Evolutionary conservation across 2,113 vertebrate genomes (phyloP).

Genomic region (Mellivora capensis): DNA sequence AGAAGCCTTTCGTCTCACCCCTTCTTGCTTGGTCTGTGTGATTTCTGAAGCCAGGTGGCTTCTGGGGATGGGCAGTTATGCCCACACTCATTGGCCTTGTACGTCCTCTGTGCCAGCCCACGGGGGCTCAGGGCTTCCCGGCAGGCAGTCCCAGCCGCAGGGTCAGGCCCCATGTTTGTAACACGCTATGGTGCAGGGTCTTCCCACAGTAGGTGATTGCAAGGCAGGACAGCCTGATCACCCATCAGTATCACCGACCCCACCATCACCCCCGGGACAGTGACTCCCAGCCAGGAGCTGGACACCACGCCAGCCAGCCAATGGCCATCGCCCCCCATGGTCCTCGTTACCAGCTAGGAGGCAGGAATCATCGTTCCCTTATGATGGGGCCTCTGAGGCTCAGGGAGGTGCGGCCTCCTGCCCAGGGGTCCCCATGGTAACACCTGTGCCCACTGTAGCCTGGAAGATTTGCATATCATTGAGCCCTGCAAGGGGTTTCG

Average conservation of each 20-base stretch:
- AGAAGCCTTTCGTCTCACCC: neutral
- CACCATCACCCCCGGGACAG: accelerated
- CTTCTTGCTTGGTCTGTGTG: neutral
- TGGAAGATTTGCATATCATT: neutral
- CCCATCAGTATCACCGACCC: neutral
- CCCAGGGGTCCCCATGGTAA: neutral
- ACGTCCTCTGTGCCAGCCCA: neutral
- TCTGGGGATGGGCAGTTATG: accelerated
- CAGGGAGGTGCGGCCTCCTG: neutral
- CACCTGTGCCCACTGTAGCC: accelerated
- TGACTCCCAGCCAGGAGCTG: neutral
- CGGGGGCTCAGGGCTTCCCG: neutral
- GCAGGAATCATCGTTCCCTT: accelerated
- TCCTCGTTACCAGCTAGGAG: neutral
- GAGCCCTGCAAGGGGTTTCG: neutral
- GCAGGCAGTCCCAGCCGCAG: neutral
- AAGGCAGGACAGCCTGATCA: neutral
- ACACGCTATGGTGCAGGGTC: neutral
- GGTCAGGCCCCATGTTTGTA: neutral
- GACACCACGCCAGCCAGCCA: neutral
- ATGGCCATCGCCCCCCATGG: accelerated
- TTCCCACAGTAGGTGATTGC: neutral
- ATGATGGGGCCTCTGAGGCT: neutral
- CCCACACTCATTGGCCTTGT: neutral
- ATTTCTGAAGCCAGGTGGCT: neutral